Percentiles rank a stretch among this genome's conserved stretches.
phyloP scores from a whole-genome alignment of 2,888 invertebrate species.

The Lepidocyrtoides sp. region DNA sequence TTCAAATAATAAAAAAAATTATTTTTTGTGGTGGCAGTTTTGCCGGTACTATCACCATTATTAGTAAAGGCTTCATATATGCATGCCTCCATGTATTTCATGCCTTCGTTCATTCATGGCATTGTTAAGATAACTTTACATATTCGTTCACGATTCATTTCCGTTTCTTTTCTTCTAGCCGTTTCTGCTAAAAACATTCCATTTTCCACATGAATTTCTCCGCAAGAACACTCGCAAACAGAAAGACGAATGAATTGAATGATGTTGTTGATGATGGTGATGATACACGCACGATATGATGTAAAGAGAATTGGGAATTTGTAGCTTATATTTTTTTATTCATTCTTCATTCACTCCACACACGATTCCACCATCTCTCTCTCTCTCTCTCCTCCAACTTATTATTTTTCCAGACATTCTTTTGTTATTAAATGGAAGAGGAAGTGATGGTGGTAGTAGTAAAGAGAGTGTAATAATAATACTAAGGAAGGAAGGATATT shows the following conservation, averaged over 20 bases:
- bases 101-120: not conserved
- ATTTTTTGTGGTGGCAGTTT: not conserved
- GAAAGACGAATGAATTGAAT: constrained; percentile 12
- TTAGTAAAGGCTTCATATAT: not conserved
- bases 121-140: constrained; percentile 27
- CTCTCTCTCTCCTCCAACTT: not conserved
- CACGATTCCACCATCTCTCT: not conserved
- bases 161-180: not conserved
- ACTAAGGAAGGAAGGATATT: constrained; percentile 55
- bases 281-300: constrained; percentile 54
- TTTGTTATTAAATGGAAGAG: constrained; percentile 51
- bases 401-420: constrained; percentile 54
- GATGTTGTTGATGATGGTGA: constrained; percentile 23
- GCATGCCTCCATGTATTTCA: too few species aligned
- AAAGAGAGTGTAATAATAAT: not conserved
- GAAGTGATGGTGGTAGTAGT: constrained; percentile 7
- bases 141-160: constrained; percentile 24
- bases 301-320: constrained; percentile 28
- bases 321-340: constrained; percentile 24
- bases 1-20: constrained; percentile 47
- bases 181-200: constrained; percentile 24
- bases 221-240: constrained; percentile 9
- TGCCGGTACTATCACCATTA: not conserved
- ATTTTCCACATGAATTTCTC: constrained; percentile 48
- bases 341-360: constrained; percentile 40